Base-by-base conservation (phyloP, 1,140 invertebrate genomes). In the Wiebesia pumilae region DNA sequence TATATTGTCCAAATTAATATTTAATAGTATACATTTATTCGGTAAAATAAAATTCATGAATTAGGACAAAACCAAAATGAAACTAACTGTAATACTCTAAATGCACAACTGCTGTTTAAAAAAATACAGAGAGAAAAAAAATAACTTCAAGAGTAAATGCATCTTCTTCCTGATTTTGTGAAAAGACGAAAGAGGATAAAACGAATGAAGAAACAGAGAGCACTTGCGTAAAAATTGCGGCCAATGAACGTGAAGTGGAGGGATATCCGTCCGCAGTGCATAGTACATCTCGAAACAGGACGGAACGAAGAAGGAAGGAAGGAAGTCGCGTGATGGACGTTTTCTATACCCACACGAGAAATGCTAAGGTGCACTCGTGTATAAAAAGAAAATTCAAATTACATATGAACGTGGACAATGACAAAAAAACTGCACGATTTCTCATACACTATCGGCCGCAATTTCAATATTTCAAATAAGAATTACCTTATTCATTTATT, bases 261-360 rank as follows among this genome's bases (percentile, higher is more conserved):
- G 86, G 65, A 83, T 83, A 80, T 83, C 62, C 77, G 75, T 69
- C 86, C 81, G 47, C 81, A 79, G 40, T 10, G 19, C 10, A 73
- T 81, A 21, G 38, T 12, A 62, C 16, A 43, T 38, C 30, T 81
- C 84, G 85, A 71, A 81, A 54, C 30, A 65, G 0, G 38, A 86
- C 0, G 12, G 21, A 30, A 40, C n/a, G 19, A 81, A 84, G 71
- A 83, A 88, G 84, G 81, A 83, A 87, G 85, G 81, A 88, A 35
- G 87, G 71, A 86, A 85, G 80, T 88, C 83, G 81, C 86, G 79
- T 87, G 82, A 79, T 88, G 69, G 33, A 33, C 43, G 47, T 33
- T 16, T 30, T 77, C 43, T 47, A 54, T 73, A 38, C 14, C 51
- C 30, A 21, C 12, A 73, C 67, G 24, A 83, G 58, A 73, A 71